A percentile compares a stretch with the other conserved stretches of the same genome.
phyloP scores from a whole-genome alignment of 2,113 vertebrate species.

The Saguinus midas region DNA sequence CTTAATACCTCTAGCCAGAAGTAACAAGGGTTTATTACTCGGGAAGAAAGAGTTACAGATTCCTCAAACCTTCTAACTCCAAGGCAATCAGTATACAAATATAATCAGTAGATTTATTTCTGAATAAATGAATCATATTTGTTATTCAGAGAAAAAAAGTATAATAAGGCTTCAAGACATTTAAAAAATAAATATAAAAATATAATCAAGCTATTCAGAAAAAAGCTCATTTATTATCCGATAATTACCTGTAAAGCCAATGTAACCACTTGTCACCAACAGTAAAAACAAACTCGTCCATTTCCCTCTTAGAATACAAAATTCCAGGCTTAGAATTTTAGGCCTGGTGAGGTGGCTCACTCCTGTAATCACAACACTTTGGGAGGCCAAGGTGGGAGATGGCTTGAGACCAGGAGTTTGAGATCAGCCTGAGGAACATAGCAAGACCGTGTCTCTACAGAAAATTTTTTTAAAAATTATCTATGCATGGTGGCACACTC shows the following conservation, averaged over 20 bases:
- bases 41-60: neutral
- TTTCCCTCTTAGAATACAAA: neutral
- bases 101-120: slow-evolving; percentile 13
- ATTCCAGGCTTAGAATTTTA: neutral
- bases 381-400: no score
- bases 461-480: no score
- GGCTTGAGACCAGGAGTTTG: no score
- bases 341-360: neutral
- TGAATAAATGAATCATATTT: slow-evolving; percentile 36
- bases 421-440: no score
- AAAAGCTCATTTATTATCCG: neutral
- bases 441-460: no score
- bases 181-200: slow-evolving; percentile 33
- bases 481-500: no score
- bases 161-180: neutral
- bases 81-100: slow-evolving; percentile 33
- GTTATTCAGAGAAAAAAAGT: neutral
- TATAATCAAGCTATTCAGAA: slow-evolving; percentile 42
- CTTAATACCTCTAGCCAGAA: neutral
- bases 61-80: slow-evolving; percentile 33
- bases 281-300: slow-evolving; percentile 44
- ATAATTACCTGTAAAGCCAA: slow-evolving; percentile 22
- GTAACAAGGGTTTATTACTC: neutral
- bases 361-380: no score
- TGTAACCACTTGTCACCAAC: neutral